Evolutionary conservation across 2,888 invertebrate species (phyloP), one percentile per base, ranked within the genome.

Genomic region (Drosophila subsilvestris): DNA sequence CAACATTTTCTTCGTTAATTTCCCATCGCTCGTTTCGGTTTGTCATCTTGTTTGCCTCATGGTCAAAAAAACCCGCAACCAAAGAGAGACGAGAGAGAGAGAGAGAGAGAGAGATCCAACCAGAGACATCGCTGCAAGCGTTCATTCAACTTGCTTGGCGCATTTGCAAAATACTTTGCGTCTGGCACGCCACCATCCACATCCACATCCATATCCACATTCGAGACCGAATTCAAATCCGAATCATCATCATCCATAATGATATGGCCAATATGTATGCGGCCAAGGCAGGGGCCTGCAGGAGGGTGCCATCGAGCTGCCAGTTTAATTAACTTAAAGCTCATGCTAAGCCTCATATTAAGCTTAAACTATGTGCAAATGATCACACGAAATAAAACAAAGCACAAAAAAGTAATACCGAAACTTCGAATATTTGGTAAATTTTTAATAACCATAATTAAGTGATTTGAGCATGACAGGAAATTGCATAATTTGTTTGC

Each of bases 401-500:
- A 22, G 62, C 59, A 49, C 43, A 50, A 50, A 45, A 47, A 8
- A 22, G 25, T 17, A 50, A 18, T 6, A 32, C 12, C 32, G 29
- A 60, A 18, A 32, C 29, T 32, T 14, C 51, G 29, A 60, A 60
- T 77, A 79, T 75, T 79, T 73, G 60, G 69, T 77, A 74, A 80
- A 75, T 58, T 69, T 61, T 79, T 79, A 79, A 80, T 75, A 66
- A 65, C 60, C 55, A 63, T 69, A 77, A 77, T 79, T 79, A 80
- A 66, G 59, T 58, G 75, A 27, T 78, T 63, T 48, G 43, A 63
- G 75, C 43, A 22, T 47, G 47, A 18, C 67, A 50, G 51, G 37
- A 57, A 47, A 62, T 76, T 78, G 63, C 68, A 59, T 50, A 63
- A 68, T 50, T 63, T 62, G 56, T 58, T 22, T 25, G 42, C 22